Evolutionary conservation across 2,113 vertebrate genomes (phyloP), one percentile per base, ranked within the genome.

Genomic region (Solea senegalensis): DNA sequence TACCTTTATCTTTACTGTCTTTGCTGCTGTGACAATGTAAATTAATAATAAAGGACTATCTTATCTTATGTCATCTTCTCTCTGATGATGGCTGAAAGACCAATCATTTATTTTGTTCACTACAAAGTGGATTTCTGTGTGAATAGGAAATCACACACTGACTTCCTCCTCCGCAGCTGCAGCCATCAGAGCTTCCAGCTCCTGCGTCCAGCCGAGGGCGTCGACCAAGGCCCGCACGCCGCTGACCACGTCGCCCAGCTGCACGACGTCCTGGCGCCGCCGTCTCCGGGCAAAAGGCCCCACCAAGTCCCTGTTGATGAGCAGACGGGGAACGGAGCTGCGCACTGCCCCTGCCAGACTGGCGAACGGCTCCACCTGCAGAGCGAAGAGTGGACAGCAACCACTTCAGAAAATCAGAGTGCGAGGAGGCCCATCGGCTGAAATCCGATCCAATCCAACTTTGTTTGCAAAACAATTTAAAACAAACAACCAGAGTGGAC

Each of bases 351-450:
- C 94, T 0, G 94, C 94, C 84, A 98, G 90, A 72, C 96, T 96
- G 83, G 97, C 96, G 13, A 98, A 99, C 16, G 97, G 97, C 77
- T 98, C 95, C 90, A 98, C 97, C 97, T 98, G 73, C 66, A 81
- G 69, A 34, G 27, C 51, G 13, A 27, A 64, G 27, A 52, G 34
- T 2, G 9, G 53, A 74, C n/a, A 40, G 28, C 43, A 55, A 40
- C 34, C 58, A 0, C 11, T 21, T 60, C 16, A 40, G 9, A 27
- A n/a, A 58, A 12, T 45, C 8, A 45, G 9, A 5, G 44, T 45
- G 21, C 21, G 21, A 21, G 21, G 21, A 21, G 21, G 21, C 21
- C 21, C 1, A 1, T 21, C 21, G 21, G 21, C 21, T 21, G 21
- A 21, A 21, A 21, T 21, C 21, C 21, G 21, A 21, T 21, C 21